These are phyloP conservation scores for Jaculus jaculus DNA, from an alignment of 2,113 vertebrate genomes.

Conservation along the genomic window DNA sequence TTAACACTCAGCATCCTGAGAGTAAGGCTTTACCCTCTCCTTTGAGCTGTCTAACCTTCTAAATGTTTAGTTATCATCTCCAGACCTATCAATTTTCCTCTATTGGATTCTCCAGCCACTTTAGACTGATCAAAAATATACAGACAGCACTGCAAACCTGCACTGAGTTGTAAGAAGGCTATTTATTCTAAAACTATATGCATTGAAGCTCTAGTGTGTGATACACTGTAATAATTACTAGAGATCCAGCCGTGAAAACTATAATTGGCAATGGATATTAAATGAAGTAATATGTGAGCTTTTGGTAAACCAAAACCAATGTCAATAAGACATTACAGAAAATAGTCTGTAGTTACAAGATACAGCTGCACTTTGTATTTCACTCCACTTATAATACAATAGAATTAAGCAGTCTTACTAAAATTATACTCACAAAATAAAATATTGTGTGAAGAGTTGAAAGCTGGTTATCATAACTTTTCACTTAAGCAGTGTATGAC, in stretches of 20 bases:
- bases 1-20: background rate
- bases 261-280: background rate
- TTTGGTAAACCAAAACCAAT: background rate
- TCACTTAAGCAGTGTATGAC: background rate
- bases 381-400: background rate
- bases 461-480: constrained; percentile 12
- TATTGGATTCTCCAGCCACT: background rate
- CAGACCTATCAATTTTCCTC: background rate
- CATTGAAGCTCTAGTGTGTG: background rate
- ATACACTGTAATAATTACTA: background rate
- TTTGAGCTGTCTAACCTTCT: background rate
- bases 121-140: background rate
- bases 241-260: background rate
- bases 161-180: background rate
- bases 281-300: background rate
- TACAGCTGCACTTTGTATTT: background rate
- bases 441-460: background rate
- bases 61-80: background rate
- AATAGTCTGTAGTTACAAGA: background rate
- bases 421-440: constrained; percentile 44
- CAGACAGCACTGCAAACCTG: background rate
- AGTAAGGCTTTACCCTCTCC: background rate
- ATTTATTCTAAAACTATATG: background rate
- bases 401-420: background rate
- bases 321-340: background rate